Evolutionary conservation across 2,113 vertebrate genomes (phyloP), one percentile per base, ranked within the genome.

Genomic region (Clarias macrocephalus): DNA sequence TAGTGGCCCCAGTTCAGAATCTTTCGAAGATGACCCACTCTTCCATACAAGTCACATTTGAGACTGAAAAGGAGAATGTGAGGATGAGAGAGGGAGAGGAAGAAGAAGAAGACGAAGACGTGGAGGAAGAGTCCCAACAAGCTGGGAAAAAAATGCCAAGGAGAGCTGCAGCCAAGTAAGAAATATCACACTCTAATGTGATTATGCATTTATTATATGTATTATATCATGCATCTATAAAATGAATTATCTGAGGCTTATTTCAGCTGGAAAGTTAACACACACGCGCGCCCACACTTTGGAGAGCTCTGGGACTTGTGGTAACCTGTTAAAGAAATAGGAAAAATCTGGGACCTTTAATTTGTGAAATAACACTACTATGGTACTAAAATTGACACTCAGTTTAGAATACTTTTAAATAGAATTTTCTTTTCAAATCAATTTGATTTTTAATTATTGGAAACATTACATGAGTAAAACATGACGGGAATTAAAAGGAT

Each of bases 101-200:
- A 0, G 94, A 92, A 10, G 77, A 90, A 59, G 94, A 90, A 52
- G 94, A 91, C 37, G 93, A 90, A 60, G 92, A 93, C 6, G 84
- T n/a, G 0, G 87, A 83, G 19, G 91, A 92, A 0, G 95, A 92
- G 9, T 88, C 82, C 0, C 77, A 92, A 89, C 88, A 86, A n/a
- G 79, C 89, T 89, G 96, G 65, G 5, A 97, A 94, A 92, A 96
- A 91, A 21, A 95, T 93, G 88, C 96, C 97, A 3, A 96, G 96
- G 90, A 96, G 96, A 94, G 97, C 96, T 59, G 97, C 98, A 6
- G 96, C 96, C 82, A 99, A 97, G 98, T 99, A 94, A 94, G 96
- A 91, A 60, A 63, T 2, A 16, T 59, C 54, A 59, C 2, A 37
- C 0, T 54, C 0, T 37, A 37, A 37, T 37, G 33, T 37, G 33